phyloP scores from a whole-genome alignment of 2,797 vertebrate genomes.

The Melanotaenia parkinsoni region DNA sequence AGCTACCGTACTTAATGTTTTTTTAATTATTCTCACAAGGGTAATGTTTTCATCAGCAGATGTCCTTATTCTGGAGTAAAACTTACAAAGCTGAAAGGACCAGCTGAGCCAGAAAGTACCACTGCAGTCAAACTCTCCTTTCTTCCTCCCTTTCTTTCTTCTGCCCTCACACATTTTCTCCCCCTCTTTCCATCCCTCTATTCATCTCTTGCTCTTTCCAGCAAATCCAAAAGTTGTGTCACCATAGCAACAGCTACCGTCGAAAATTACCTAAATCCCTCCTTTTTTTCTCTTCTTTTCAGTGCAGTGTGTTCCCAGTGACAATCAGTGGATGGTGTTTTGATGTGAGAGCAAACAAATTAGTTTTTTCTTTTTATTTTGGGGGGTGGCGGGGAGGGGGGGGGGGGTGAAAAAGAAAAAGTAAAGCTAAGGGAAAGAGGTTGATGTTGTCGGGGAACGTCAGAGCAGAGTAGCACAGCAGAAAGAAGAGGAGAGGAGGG shows the following conservation, averaged over 20 bases:
- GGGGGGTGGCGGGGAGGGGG: neutral
- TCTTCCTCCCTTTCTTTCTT: slow-evolving; percentile 8
- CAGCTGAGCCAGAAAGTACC: slow-evolving; percentile 11
- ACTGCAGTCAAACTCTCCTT: slow-evolving; percentile 32
- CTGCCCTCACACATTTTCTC: slow-evolving; percentile 40
- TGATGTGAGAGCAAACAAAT: slow-evolving; percentile 65
- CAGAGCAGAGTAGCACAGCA: slow-evolving; percentile 56
- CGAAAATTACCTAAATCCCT: slow-evolving; percentile 83
- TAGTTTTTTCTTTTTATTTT: slow-evolving; percentile 7
- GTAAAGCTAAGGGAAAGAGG: slow-evolving; percentile 24
- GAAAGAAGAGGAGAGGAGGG: slow-evolving; percentile 69
- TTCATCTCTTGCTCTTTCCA: slow-evolving; percentile 70
- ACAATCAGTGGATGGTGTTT: slow-evolving; percentile 65
- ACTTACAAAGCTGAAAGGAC: slow-evolving; percentile 15
- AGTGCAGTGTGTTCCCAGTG: slow-evolving; percentile 54
- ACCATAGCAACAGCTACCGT: slow-evolving; percentile 86
- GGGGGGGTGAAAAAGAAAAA: neutral
- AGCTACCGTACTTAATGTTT: neutral
- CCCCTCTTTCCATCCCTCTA: slow-evolving; percentile 63
- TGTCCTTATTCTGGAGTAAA: slow-evolving; percentile 22
- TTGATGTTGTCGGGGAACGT: slow-evolving; percentile 18
- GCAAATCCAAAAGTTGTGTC: slow-evolving; percentile 84
- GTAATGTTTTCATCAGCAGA: slow-evolving; percentile 11
- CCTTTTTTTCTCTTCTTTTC: slow-evolving; percentile 43
- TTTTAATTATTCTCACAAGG: slow-evolving; percentile 3